Evolutionary conservation across 2,888 invertebrate species (phyloP), one percentile per base, ranked within the genome.

Genomic region (Abrostola triplasia): DNA sequence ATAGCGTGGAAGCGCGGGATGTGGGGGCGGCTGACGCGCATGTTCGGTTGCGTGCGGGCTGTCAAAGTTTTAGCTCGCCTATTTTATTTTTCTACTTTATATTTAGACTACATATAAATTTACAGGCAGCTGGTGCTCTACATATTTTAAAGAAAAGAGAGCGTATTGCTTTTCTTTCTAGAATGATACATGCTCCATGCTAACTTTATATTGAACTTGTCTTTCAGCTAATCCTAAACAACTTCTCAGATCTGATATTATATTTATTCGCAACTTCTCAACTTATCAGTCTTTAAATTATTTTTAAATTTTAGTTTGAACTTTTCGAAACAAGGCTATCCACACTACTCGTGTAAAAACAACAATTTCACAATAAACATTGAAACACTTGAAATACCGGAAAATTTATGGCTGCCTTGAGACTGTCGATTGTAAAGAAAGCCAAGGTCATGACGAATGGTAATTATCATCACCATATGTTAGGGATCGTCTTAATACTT

Each of bases 1-100:
- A 94, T 94, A 73, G 88, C 80, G 80, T 83, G 78, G 79, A 73
- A 84, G 89, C 86, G 83, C 85, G 87, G 87, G 86, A 88, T 84
- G 86, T 86, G 88, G 81, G 85, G 88, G 88, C 86, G 88, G 81
- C 44, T 71, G 73, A 73, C 77, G 84, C 89, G 88, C 89, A 84
- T 86, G 87, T 87, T 84, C 69, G 67, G 36, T 36, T 59, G 52
- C 50, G 57, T 62, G 66, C 75, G 70, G 70, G 66, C 72, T 82
- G 82, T 84, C 81, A 83, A 85, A 85, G 65, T 82, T 84, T 76
- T 80, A 70, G 65, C 52, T 67, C 44, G 57, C 51, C 68, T 59
- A 62, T 69, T 79, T 85, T 71, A 66, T 83, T 86, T 85, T 86
- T 85, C 80, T 53, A 65, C 55, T 81, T 75, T 88, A 86, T 78